These are phyloP conservation scores for Chymomyza procnemis DNA, from an alignment of 2,888 invertebrate species.

Conservation along the genomic window DNA sequence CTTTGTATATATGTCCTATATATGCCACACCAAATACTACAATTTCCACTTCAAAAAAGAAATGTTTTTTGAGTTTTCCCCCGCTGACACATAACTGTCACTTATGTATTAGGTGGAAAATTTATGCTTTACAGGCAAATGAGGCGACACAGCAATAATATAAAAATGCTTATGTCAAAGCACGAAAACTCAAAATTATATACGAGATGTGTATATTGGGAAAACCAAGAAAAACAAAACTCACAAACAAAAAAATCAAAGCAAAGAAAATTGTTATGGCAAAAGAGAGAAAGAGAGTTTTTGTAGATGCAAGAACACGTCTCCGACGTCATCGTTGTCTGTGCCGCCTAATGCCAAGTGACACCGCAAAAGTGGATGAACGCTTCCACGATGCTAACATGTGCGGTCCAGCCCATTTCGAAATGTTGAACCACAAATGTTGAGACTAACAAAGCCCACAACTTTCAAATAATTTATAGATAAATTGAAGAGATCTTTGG, in stretches of 20 bases:
- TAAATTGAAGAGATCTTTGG: constrained; percentile 48
- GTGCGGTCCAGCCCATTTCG: neutral
- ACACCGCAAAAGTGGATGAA: neutral
- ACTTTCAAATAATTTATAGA: constrained; percentile 47
- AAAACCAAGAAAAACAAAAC: neutral
- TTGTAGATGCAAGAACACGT: neutral
- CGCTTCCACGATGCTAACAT: neutral
- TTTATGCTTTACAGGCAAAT: constrained; percentile 56
- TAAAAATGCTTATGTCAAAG: constrained; percentile 49
- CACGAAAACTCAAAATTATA: constrained; percentile 48
- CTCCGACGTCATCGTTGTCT: neutral
- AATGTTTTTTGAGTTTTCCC: constrained; percentile 41
- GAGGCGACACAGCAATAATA: neutral
- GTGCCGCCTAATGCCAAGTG: neutral
- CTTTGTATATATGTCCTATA: neutral
- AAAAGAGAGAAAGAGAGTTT: neutral
- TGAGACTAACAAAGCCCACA: constrained; percentile 38
- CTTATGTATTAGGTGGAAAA: constrained; percentile 62
- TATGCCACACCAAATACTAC: constrained; percentile 1
- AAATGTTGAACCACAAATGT: neutral
- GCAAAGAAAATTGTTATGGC: neutral
- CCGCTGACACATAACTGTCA: constrained; percentile 70
- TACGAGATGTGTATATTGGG: neutral
- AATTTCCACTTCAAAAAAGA: constrained; percentile 40
- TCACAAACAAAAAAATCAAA: neutral